Evolutionary conservation across 2,888 invertebrate genomes (phyloP), one percentile per base, ranked within the genome.

Genomic region (Ryuthela nishihirai): DNA sequence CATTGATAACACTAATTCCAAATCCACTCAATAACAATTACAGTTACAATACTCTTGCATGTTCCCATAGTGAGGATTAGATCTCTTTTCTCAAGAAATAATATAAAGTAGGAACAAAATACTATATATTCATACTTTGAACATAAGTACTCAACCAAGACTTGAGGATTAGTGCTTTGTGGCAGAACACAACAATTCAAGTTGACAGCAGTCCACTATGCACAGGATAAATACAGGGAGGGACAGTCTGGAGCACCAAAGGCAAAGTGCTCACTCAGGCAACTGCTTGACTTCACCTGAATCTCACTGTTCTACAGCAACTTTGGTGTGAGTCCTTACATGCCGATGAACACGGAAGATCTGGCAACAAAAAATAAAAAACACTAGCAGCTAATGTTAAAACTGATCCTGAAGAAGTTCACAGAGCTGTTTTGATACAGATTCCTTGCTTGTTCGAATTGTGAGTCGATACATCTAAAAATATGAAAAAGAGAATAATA

Each of bases 381-480:
- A 42, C 41, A 26, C 35, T 32, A 21, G 43, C 15, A 41, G 38
- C 26, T 24, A 35, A 32, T 29, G 18, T 71, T 87, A 99, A 81
- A 99, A 95, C 80, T 97, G 97, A 78, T 93, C 91, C 72, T 87
- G 85, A 73, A 99, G 81, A 70, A 98, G 82, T 75, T 95, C 86
- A 77, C 94, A 93, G 70, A 99, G 79, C 80, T 90, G 89, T 74
- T 87, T 84, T 58, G 98, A 92, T 68, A 95, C 93, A 64, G 85
- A 81, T 77, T 97, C 97, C 80, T 97, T 95, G 79, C 95, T 98
- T 69, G 95, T 92, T 74, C 98, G 85, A 66, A 99, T 87, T 59
- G 99, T 99, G 74, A 99, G 81, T 74, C 99, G 90, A 80, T 88
- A 99, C 98, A 99, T 97, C 94, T 98, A 82, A 1, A 80, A 78